A percentile compares a stretch with the other conserved stretches of the same genome.
These are phyloP conservation scores for Corythoichthys intestinalis DNA, from an alignment of 2,113 vertebrate genomes.

Conservation along the genomic window DNA sequence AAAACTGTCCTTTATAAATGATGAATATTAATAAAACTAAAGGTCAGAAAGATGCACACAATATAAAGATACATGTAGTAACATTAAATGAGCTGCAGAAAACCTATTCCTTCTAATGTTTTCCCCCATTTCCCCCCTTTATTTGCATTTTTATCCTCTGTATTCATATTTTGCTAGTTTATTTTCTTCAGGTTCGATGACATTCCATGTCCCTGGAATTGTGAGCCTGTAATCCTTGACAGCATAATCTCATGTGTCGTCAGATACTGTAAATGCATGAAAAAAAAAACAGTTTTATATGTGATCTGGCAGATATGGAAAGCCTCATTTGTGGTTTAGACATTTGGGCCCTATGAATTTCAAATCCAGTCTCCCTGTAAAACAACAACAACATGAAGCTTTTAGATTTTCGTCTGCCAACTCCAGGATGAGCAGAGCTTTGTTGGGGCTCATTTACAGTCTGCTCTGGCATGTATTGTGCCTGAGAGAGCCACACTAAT, in stretches of 20 bases:
- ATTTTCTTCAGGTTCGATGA: not conserved
- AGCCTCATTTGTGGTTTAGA: not conserved
- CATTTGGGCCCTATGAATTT: constrained; percentile 21
- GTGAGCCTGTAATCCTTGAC: not conserved
- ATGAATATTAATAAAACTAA: too few relatives aligned
- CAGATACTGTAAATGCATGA: not conserved
- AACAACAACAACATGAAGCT: constrained; percentile 37
- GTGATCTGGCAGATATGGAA: not conserved
- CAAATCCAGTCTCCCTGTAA: constrained; percentile 8
- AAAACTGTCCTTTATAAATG: too few relatives aligned
- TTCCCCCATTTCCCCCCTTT: too few relatives aligned
- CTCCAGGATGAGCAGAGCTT: constrained; percentile 22
- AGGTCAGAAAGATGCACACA: too few relatives aligned
- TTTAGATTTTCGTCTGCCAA: constrained; percentile 18
- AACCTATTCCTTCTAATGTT: too few relatives aligned
- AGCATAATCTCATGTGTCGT: not conserved
- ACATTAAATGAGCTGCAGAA: too few relatives aligned
- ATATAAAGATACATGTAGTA: too few relatives aligned
- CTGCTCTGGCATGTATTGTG: constrained; percentile 41
- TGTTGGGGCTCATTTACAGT: constrained; percentile 44
- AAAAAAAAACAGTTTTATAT: not conserved
- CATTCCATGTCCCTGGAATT: not conserved
- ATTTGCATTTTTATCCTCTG: not conserved
- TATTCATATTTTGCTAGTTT: not conserved
- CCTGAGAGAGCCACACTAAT: constrained; percentile 52